These are phyloP conservation scores for Urocolius indicus DNA, from an alignment of 2,113 vertebrate species.

Conservation along the genomic window DNA sequence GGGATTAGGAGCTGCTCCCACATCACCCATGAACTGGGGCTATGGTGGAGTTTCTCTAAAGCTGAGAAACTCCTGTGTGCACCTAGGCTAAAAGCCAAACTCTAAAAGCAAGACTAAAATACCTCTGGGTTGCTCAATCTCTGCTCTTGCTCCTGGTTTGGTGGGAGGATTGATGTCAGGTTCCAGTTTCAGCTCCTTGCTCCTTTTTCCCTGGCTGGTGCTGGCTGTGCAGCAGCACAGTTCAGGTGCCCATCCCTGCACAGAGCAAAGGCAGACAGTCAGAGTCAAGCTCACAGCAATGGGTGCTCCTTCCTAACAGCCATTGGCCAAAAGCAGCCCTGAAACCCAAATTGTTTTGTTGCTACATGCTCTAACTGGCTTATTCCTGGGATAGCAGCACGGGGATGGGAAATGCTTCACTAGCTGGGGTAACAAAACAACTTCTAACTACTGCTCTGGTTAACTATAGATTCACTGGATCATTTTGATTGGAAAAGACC, in stretches of 20 bases:
- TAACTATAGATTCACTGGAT: neutral
- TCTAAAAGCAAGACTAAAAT: neutral
- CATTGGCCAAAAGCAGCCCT: neutral
- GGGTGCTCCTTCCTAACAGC: neutral
- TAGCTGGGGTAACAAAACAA: rapidly evolving
- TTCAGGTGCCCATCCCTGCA: rapidly evolving
- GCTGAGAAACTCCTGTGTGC: neutral
- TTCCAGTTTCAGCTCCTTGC: neutral
- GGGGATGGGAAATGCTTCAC: neutral
- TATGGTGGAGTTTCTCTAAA: neutral
- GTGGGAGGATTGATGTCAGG: neutral
- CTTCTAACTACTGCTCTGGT: neutral
- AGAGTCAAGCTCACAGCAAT: rapidly evolving
- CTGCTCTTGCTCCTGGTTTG: neutral
- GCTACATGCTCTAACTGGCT: neutral
- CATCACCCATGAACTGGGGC: rapidly evolving
- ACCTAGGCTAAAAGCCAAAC: neutral
- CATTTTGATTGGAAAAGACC: too few species aligned
- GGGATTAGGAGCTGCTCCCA: neutral
- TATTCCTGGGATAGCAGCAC: neutral
- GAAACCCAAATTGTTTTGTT: rapidly evolving
- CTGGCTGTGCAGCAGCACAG: neutral
- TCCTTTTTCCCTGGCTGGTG: neutral
- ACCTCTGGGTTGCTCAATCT: neutral
- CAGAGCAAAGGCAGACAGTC: rapidly evolving